Conservation (phyloP, 2,888 invertebrate genomes). For the Iphiclides podalirius region DNA sequence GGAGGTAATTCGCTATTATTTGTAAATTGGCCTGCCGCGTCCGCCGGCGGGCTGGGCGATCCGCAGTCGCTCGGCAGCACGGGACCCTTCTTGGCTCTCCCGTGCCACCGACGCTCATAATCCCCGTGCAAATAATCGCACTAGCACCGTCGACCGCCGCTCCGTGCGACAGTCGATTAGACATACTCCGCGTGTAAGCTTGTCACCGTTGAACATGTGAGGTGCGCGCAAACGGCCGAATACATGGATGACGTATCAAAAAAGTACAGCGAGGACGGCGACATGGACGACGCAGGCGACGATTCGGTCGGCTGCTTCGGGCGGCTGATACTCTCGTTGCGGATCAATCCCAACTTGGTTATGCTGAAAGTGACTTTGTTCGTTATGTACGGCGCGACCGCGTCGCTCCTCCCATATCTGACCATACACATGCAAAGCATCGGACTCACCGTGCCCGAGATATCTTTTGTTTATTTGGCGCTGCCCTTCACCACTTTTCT, state of each 20-base stretch:
- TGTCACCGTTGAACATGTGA: constrained; percentile 53
- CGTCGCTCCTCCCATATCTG: constrained; percentile 90
- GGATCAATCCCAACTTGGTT: constrained; percentile 87
- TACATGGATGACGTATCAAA: constrained; percentile 53
- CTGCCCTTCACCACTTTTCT: constrained; percentile 92
- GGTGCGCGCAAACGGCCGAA: constrained; percentile 50
- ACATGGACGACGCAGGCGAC: constrained; percentile 70
- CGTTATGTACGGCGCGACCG: constrained; percentile 92
- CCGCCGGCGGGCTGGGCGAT: constrained; percentile 56
- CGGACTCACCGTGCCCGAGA: constrained; percentile 91
- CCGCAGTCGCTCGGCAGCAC: constrained; percentile 68
- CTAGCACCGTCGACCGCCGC: constrained; percentile 46
- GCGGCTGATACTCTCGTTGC: constrained; percentile 68
- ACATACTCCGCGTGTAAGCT: constrained; percentile 59
- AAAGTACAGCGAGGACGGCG: constrained; percentile 66
- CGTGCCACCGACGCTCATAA: constrained; percentile 47
- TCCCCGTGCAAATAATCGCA: constrained; percentile 65
- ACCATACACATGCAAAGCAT: constrained; percentile 95
- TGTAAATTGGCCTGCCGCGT: constrained; percentile 76
- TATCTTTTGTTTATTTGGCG: constrained; percentile 91
- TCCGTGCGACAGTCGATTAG: constrained; percentile 72
- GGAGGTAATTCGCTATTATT: constrained; percentile 79
- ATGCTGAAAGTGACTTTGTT: constrained; percentile 91
- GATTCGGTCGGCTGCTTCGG: constrained; percentile 60
- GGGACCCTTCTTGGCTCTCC: constrained; percentile 60